Evolutionary conservation across 2,797 vertebrate genomes (phyloP).

Genomic region (Pachyuromys duprasi): DNA sequence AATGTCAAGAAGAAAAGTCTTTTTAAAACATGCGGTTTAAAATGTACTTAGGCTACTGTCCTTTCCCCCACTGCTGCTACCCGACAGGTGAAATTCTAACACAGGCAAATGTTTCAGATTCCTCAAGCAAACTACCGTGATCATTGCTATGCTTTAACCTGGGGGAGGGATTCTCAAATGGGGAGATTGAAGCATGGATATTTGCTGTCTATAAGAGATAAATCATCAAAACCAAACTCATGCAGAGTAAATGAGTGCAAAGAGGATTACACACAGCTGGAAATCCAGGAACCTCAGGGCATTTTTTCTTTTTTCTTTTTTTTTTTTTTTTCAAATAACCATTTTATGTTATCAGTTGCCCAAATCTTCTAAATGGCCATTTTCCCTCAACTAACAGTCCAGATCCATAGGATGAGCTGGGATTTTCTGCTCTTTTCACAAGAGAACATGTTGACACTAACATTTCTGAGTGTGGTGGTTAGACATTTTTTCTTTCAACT

Average conservation of each 20-base stretch:
- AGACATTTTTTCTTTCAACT: conserved; percentile 48
- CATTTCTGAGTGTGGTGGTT: conserved; percentile 40
- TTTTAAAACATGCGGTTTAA: conserved; percentile 41
- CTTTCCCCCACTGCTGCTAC: not conserved
- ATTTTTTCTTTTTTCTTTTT: too few relatives aligned
- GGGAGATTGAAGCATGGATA: not conserved
- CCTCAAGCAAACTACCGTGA: conserved; percentile 4
- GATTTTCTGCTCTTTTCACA: conserved; percentile 49
- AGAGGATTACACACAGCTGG: not conserved
- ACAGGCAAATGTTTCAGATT: not conserved
- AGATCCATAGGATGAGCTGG: not conserved
- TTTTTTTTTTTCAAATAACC: not conserved
- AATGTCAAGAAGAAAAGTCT: not conserved
- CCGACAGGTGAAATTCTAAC: conserved; percentile 53
- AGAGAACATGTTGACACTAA: conserved; percentile 14
- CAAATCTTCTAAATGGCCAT: not conserved
- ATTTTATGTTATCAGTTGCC: not conserved
- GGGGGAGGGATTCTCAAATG: not conserved
- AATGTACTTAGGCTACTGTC: conserved; percentile 9
- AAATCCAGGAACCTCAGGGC: not conserved
- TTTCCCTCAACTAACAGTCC: not conserved
- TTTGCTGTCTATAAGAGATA: conserved; percentile 9
- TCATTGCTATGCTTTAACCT: not conserved
- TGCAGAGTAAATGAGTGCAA: not conserved
- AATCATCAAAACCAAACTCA: not conserved